A percentile compares a stretch with the other conserved stretches of the same genome.
Conservation (phyloP, 2,113 vertebrate genomes). For the Rutilus rutilus region DNA sequence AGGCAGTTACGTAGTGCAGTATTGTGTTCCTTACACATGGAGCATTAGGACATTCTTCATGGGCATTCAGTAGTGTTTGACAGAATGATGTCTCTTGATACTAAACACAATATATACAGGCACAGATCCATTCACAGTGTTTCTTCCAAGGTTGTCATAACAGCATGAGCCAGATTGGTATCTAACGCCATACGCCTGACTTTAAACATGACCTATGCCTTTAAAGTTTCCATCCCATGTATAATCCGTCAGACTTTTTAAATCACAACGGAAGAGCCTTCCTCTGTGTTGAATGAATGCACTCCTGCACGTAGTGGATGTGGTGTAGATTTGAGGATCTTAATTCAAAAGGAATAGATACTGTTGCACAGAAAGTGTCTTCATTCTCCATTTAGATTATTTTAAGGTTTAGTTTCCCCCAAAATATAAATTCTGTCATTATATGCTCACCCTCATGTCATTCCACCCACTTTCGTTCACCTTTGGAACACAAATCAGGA, state of each 20-base stretch:
- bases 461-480: too few species aligned
- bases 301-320: slow-evolving; percentile 48
- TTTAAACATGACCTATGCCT: slow-evolving; percentile 44
- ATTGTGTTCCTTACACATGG: slow-evolving; percentile 7
- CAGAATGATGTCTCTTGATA: slow-evolving; percentile 57
- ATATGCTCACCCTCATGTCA: too few species aligned
- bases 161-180: slow-evolving; percentile 54
- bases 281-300: slow-evolving; percentile 39
- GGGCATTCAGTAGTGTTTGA: slow-evolving; percentile 53
- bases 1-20: background rate
- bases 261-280: background rate
- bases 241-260: slow-evolving; percentile 26
- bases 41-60: slow-evolving; percentile 39
- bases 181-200: slow-evolving; percentile 47
- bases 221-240: slow-evolving; percentile 57
- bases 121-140: slow-evolving; percentile 57
- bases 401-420: too few species aligned
- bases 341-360: background rate
- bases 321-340: background rate
- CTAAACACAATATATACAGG: slow-evolving; percentile 46
- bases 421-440: too few species aligned
- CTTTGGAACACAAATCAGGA: too few species aligned
- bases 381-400: slow-evolving; percentile 40
- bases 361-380: background rate
- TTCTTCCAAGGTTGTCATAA: slow-evolving; percentile 66